These are phyloP conservation scores for Sylvilagus bachmani DNA, from an alignment of 2,113 vertebrate species.

Conservation along the genomic window DNA sequence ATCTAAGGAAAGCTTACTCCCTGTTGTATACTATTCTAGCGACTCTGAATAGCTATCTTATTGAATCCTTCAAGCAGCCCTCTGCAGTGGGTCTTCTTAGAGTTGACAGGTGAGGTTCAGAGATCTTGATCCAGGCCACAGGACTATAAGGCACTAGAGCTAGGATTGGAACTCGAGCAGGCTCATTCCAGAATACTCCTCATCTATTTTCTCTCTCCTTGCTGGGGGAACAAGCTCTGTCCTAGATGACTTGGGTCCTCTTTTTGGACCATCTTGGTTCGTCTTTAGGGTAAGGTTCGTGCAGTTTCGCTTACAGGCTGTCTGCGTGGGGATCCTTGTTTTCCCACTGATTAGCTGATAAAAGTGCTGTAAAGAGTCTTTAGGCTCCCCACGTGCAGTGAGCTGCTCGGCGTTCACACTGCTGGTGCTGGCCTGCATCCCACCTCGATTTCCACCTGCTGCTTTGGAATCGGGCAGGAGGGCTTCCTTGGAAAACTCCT, in stretches of 20 bases:
- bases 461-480: neutral
- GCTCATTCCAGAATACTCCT: neutral
- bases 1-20: neutral
- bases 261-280: neutral
- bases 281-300: neutral
- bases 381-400: neutral
- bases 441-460: neutral
- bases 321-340: neutral
- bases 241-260: neutral
- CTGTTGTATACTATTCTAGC: neutral
- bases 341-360: neutral
- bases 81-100: neutral
- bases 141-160: neutral
- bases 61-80: neutral
- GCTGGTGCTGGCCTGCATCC: fast-evolving
- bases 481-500: neutral
- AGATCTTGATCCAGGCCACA: neutral
- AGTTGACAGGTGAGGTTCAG: neutral
- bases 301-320: neutral
- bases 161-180: neutral
- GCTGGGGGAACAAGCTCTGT: neutral
- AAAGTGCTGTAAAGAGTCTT: neutral
- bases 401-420: neutral
- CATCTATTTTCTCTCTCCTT: neutral
- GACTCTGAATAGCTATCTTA: neutral